Conservation (phyloP, 2,888 invertebrate species). For the Antitype chi region DNA sequence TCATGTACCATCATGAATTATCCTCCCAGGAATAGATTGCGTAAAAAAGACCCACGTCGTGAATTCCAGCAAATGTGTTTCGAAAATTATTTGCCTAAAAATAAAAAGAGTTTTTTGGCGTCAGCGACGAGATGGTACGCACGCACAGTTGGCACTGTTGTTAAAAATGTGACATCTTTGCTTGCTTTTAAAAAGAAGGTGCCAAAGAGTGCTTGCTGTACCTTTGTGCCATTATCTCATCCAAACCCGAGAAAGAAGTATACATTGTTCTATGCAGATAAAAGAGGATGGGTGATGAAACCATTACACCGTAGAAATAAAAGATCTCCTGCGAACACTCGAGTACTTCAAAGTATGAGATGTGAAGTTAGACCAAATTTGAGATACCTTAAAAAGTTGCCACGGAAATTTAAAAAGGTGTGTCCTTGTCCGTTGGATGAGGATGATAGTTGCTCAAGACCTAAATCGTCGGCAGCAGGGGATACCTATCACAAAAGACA, state of each 20-base stretch:
- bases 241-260: conserved; percentile 72
- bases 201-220: conserved; percentile 11
- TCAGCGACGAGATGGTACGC: conserved; percentile 51
- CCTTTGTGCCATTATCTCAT: conserved; percentile 37
- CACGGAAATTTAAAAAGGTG: not conserved
- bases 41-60: conserved; percentile 23
- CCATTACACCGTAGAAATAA: conserved; percentile 52
- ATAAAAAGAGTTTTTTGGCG: conserved; percentile 36
- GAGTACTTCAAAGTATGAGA: conserved; percentile 45
- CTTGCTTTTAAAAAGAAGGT: conserved; percentile 43
- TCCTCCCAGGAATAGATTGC: conserved; percentile 18
- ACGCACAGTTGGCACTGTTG: conserved; percentile 44
- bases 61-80: conserved; percentile 38
- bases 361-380: conserved; percentile 34
- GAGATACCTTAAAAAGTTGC: not conserved
- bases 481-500: not conserved
- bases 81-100: conserved; percentile 18
- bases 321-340: conserved; percentile 21
- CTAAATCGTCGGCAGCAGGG: conserved; percentile 16
- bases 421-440: not conserved
- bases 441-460: not conserved
- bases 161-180: conserved; percentile 43
- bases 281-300: conserved; percentile 77
- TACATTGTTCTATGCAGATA: conserved; percentile 65
- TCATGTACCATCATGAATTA: conserved; percentile 4